phyloP scores from a whole-genome alignment of 2,113 vertebrate species.

The Todiramphus chloris region DNA sequence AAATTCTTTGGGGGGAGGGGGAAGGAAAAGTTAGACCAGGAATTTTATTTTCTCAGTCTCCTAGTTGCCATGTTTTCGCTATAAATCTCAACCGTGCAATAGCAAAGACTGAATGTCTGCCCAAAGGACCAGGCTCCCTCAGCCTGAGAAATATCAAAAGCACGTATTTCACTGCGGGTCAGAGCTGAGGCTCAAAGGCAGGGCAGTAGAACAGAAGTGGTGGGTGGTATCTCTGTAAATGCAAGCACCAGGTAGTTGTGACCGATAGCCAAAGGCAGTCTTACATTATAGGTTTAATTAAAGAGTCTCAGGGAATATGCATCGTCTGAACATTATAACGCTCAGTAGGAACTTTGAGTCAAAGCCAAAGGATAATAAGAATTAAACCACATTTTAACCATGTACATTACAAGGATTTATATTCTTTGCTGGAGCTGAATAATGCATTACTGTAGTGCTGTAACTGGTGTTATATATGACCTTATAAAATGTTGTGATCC shows the following conservation, averaged over 20 bases:
- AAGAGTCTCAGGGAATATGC: background rate
- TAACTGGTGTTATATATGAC: conserved; percentile 12
- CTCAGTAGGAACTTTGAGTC: background rate
- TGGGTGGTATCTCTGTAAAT: background rate
- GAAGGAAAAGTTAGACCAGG: background rate
- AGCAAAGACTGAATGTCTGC: background rate
- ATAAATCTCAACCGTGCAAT: background rate
- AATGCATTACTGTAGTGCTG: conserved; percentile 17
- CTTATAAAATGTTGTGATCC: conserved; percentile 49
- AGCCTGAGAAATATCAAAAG: background rate
- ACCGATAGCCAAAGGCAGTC: background rate
- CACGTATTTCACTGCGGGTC: accelerated
- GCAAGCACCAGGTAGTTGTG: background rate
- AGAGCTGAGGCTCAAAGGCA: background rate
- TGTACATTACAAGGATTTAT: conserved; percentile 42
- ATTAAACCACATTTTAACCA: conserved; percentile 32
- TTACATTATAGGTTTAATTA: background rate
- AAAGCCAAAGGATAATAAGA: conserved; percentile 31
- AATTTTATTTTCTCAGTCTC: background rate
- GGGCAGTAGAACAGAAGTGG: background rate
- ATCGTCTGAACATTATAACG: background rate
- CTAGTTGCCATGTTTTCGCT: background rate
- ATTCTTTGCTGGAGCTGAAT: conserved; percentile 29
- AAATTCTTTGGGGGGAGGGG: background rate
- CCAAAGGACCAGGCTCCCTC: background rate